Conservation (phyloP, 2,888 invertebrate species). For the Lymantria dispar region DNA sequence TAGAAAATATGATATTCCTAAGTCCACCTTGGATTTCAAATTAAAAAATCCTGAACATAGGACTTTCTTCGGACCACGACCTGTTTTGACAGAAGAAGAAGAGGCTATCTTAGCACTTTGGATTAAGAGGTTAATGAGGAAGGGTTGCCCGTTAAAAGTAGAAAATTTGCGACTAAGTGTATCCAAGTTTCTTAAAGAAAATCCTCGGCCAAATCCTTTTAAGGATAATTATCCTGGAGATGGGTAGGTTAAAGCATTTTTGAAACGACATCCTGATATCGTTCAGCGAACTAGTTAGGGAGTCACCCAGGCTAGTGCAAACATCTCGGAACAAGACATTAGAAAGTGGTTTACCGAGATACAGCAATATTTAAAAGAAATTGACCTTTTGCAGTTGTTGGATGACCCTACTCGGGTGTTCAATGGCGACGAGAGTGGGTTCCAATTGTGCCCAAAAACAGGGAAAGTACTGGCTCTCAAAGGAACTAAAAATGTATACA, state of each 20-base stretch:
- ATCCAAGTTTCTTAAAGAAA: no score
- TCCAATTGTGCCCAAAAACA: slow-evolving; percentile 6
- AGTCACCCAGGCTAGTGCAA: slow-evolving; percentile 17
- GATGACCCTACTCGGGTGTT: slow-evolving; percentile 16
- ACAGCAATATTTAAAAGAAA: slow-evolving; percentile 15
- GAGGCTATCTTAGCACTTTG: no score
- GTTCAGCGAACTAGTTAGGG: background rate
- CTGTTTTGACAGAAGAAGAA: no score
- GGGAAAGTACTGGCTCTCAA: slow-evolving; percentile 10
- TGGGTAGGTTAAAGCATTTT: background rate
- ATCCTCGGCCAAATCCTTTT: no score
- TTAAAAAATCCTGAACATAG: no score
- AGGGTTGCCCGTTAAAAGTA: no score
- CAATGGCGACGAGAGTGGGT: slow-evolving; percentile 7
- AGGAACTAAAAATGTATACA: slow-evolving; percentile 10
- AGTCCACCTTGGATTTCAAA: no score
- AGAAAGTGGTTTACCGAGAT: slow-evolving; percentile 10
- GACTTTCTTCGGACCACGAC: no score
- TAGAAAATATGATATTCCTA: no score
- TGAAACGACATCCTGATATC: background rate
- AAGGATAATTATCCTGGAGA: background rate
- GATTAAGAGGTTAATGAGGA: no score
- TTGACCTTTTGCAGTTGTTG: slow-evolving; percentile 9
- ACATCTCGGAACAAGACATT: slow-evolving; percentile 17
- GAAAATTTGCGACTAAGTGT: no score